Percentiles rank a stretch among this genome's conserved stretches.
Evolutionary conservation across 2,797 vertebrate species (phyloP).

Genomic region (Delichon dasypus): DNA sequence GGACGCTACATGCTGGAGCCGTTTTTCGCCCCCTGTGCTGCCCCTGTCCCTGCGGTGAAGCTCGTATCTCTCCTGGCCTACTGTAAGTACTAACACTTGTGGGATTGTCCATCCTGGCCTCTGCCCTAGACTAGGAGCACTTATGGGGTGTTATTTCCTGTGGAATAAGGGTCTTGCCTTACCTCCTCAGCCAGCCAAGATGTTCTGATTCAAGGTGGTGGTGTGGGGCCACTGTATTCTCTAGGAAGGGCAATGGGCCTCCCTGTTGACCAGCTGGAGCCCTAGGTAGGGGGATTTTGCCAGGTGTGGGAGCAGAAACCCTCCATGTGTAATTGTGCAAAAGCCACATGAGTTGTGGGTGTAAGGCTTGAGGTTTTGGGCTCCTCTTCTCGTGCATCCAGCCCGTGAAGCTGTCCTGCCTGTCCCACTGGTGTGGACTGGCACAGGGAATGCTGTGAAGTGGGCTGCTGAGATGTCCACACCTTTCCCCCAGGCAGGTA

Average conservation of each 20-base stretch:
- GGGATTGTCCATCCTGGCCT: not conserved
- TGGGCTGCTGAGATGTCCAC: not conserved
- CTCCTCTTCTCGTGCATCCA: not conserved
- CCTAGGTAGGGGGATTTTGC: not conserved
- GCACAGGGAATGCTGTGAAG: not conserved
- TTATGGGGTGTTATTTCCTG: not conserved
- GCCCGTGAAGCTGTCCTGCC: not conserved
- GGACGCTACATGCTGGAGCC: slow-evolving; percentile 87
- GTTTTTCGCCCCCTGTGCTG: slow-evolving; percentile 81
- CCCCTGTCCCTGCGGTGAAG: slow-evolving; percentile 78
- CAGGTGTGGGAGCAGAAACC: not conserved
- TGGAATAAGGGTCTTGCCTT: not conserved
- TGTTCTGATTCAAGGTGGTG: not conserved
- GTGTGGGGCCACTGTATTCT: not conserved
- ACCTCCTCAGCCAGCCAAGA: not conserved
- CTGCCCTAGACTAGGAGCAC: not conserved
- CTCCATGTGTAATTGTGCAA: not conserved
- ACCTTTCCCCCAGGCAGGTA: not conserved
- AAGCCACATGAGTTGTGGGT: not conserved
- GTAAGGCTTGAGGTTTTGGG: not conserved
- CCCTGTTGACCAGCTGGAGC: not conserved
- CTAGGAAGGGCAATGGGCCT: not conserved
- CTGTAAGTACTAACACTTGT: slow-evolving; percentile 75
- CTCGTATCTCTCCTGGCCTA: slow-evolving; percentile 81
- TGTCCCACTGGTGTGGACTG: not conserved